Conservation (phyloP, 2,888 invertebrate genomes). For the Eretmocerus hayati region DNA sequence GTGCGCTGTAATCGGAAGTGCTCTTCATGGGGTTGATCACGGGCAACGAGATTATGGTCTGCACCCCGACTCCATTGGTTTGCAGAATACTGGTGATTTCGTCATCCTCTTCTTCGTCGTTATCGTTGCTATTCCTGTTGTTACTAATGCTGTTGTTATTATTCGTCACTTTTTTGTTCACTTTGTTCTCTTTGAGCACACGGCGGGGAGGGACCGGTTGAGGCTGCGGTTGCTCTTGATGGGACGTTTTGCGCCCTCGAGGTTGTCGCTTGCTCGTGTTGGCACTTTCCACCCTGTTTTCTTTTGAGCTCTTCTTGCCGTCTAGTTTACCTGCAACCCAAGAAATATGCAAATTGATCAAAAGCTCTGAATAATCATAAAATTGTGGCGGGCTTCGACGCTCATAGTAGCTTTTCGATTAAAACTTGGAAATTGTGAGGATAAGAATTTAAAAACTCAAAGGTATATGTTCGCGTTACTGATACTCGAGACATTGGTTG, state of each 20-base stretch:
- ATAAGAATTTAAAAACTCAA: too few species aligned
- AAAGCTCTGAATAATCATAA: too few species aligned
- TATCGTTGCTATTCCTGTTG: not conserved
- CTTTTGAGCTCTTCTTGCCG: slow-evolving; percentile 33
- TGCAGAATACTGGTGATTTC: slow-evolving; percentile 1
- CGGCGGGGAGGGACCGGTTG: slow-evolving; percentile 29
- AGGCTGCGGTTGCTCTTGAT: slow-evolving; percentile 14
- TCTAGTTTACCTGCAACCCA: slow-evolving; percentile 12
- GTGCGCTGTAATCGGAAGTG: not conserved
- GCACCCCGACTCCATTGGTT: slow-evolving; percentile 30
- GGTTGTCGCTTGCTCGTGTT: slow-evolving; percentile 22
- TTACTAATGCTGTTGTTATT: slow-evolving; percentile 4
- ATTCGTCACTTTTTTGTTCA: slow-evolving; percentile 33
- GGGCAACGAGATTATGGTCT: slow-evolving; percentile 36
- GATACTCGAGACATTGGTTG: too few species aligned
- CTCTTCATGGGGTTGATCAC: slow-evolving; percentile 32
- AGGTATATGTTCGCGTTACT: too few species aligned
- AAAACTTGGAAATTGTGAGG: too few species aligned
- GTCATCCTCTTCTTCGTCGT: too few species aligned
- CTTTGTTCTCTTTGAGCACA: slow-evolving; percentile 42
- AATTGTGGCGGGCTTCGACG: too few species aligned
- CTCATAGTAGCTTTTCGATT: too few species aligned
- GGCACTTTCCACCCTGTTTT: slow-evolving; percentile 30
- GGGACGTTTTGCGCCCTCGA: slow-evolving; percentile 20
- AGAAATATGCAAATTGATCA: too few species aligned